These are phyloP conservation scores for Chiridota heheva DNA, from an alignment of 35 echinoderm and acorn worm species.

Conservation along the genomic window DNA sequence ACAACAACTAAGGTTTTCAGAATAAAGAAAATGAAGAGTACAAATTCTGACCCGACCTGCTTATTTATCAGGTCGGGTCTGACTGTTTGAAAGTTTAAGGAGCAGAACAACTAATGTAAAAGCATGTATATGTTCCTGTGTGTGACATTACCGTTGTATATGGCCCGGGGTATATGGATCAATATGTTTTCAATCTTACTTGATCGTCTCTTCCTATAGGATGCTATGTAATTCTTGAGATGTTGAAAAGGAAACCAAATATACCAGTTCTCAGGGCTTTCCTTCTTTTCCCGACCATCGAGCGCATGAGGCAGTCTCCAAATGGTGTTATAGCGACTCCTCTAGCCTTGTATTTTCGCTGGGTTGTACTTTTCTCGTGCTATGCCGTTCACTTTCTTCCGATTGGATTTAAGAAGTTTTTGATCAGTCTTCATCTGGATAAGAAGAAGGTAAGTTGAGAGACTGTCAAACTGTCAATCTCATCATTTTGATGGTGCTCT, in stretches of 20 bases:
- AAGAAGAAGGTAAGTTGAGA: conserved; percentile 14
- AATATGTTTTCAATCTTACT: too few species aligned
- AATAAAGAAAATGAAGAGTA: too few species aligned
- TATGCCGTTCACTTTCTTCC: conserved; percentile 36
- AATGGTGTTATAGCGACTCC: conserved; percentile 39
- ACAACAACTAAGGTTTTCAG: too few species aligned
- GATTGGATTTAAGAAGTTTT: conserved; percentile 7
- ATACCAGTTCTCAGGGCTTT: conserved; percentile 32
- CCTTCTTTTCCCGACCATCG: conserved; percentile 60
- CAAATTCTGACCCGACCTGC: too few species aligned
- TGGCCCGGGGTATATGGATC: too few species aligned
- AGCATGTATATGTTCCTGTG: too few species aligned
- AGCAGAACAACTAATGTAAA: too few species aligned
- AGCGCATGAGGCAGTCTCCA: conserved; percentile 45
- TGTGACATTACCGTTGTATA: too few species aligned
- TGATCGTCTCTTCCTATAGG: conserved; percentile 17
- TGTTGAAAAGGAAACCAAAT: conserved; percentile 46
- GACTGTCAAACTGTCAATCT: too few species aligned
- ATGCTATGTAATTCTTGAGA: conserved; percentile 65
- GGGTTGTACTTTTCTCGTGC: conserved; percentile 21
- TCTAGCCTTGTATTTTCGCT: conserved; percentile 47
- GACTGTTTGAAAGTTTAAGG: too few species aligned
- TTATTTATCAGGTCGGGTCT: too few species aligned
- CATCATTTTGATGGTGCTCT: too few species aligned
- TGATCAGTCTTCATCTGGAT: conserved; percentile 27